Evolutionary conservation across 2,797 vertebrate genomes (phyloP), one percentile per base, ranked within the genome.

Genomic region (Falco novaeseelandiae): DNA sequence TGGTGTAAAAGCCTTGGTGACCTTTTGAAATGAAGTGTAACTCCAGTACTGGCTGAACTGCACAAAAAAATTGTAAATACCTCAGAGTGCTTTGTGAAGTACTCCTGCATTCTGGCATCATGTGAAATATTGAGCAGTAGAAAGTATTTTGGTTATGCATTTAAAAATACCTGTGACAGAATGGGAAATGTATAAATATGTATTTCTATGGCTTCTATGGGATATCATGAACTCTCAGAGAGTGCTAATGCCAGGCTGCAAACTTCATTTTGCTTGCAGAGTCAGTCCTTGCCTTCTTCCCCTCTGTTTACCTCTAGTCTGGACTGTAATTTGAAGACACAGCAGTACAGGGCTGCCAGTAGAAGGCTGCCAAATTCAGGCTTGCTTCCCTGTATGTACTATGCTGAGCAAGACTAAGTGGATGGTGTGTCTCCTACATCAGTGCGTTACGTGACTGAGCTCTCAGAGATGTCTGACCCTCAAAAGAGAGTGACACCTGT

Each of bases 1-100:
- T 7, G 54, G 27, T 23, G 25, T 76, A 38, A 52, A 74, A 88
- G 40, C 40, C 40, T 82, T 71, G 4, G 10, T 90, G 83, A 62
- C 42, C 63, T 89, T 96, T 95, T 74, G 58, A 93, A 96, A 79
- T 61, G 30, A 83, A 67, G 22, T 81, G 42, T 70, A 90, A 73
- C 34, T 84, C 21, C 14, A 38, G 23, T 69, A 12, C 90, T 79
- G 82, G 89, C 54, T 62, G 78, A 89, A 67, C 65, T 72, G 49
- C 21, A 40, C 2, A 4, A 48, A 80, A 71, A 49, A 14, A 29
- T 84, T 82, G 21, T 59, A 73, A 82, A 76, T 87, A 49, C 25
- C 52, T 65, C 25, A 52, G 7, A 79, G 44, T 58, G 14, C 67
- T 90, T 76, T 73, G 51, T 44, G 48, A 72, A 86, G 14, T 79